These are phyloP conservation scores for Pseudolaguvia tuberculata DNA, from an alignment of 2,113 vertebrate genomes.

Conservation along the genomic window DNA sequence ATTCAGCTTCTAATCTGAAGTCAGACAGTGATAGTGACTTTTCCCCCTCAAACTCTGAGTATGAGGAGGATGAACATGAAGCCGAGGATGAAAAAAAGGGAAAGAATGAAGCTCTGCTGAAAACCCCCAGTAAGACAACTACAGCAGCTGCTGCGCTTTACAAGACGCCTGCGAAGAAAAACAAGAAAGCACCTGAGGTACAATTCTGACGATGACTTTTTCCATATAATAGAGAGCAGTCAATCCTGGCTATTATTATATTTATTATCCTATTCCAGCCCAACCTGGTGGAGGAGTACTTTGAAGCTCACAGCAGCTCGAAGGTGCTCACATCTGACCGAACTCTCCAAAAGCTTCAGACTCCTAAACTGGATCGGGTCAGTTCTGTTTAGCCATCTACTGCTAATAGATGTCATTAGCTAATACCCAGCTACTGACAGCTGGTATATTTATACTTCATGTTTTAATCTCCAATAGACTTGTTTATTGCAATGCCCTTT, in stretches of 20 bases:
- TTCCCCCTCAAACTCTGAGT: constrained; percentile 79
- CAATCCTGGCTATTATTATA: not conserved
- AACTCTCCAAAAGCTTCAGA: constrained; percentile 84
- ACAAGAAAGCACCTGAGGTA: constrained; percentile 65
- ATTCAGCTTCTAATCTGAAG: constrained; percentile 66
- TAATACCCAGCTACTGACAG: not conserved
- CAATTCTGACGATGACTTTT: not conserved
- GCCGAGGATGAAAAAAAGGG: constrained; percentile 48
- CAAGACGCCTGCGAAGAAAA: constrained; percentile 72
- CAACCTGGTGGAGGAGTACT: constrained; percentile 87
- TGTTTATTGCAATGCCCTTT: no score
- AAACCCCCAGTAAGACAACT: constrained; percentile 60
- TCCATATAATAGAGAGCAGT: not conserved
- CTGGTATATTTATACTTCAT: not conserved
- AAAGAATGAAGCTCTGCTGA: constrained; percentile 37
- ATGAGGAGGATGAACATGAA: constrained; percentile 66
- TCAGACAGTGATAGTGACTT: constrained; percentile 86
- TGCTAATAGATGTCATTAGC: no score
- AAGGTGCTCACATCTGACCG: constrained; percentile 92
- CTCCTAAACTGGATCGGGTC: constrained; percentile 84
- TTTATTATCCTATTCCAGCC: constrained; percentile 58
- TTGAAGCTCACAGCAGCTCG: constrained; percentile 93
- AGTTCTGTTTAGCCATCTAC: not conserved
- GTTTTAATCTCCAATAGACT: no score
- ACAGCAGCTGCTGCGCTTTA: constrained; percentile 57